Conservation (phyloP, 2,888 invertebrate species). For the Parascotia fuliginaria region DNA sequence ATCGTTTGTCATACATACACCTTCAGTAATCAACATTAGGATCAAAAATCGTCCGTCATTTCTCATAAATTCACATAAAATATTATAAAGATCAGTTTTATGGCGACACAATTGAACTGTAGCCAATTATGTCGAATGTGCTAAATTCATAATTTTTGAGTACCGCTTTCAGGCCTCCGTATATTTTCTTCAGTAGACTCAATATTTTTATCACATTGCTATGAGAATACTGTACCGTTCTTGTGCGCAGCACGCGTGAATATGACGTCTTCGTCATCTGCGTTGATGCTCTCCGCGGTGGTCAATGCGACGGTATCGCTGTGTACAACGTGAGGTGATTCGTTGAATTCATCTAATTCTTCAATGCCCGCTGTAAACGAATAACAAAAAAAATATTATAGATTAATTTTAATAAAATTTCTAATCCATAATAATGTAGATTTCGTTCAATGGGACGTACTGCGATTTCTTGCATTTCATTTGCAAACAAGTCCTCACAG, state of each 20-base stretch:
- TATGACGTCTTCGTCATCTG: conserved; percentile 81
- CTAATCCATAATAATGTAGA: too few relatives aligned
- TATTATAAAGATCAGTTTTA: conserved; percentile 21
- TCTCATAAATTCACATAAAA: conserved; percentile 4
- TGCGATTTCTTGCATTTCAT: too few relatives aligned
- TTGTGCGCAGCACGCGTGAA: conserved; percentile 70
- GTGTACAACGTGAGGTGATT: conserved; percentile 94
- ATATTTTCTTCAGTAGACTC: neutral
- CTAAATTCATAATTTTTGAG: conserved; percentile 39
- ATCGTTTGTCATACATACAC: conserved; percentile 4
- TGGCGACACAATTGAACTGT: conserved; percentile 28
- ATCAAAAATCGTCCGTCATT: conserved; percentile 3
- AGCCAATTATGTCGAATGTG: conserved; percentile 19
- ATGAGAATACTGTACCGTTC: conserved; percentile 71
- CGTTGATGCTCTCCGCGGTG: conserved; percentile 67
- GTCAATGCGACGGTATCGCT: conserved; percentile 77
- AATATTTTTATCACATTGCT: conserved; percentile 53
- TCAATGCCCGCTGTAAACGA: conserved; percentile 86
- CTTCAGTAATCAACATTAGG: neutral
- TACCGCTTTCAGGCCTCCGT: neutral
- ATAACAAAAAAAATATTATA: neutral
- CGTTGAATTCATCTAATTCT: conserved; percentile 95
- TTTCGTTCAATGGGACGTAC: too few relatives aligned
- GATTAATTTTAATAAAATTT: too few relatives aligned
- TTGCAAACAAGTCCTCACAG: too few relatives aligned